Evolutionary conservation across 2,888 invertebrate genomes (phyloP), one percentile per base, ranked within the genome.

Genomic region (Scaptomyza reducta): DNA sequence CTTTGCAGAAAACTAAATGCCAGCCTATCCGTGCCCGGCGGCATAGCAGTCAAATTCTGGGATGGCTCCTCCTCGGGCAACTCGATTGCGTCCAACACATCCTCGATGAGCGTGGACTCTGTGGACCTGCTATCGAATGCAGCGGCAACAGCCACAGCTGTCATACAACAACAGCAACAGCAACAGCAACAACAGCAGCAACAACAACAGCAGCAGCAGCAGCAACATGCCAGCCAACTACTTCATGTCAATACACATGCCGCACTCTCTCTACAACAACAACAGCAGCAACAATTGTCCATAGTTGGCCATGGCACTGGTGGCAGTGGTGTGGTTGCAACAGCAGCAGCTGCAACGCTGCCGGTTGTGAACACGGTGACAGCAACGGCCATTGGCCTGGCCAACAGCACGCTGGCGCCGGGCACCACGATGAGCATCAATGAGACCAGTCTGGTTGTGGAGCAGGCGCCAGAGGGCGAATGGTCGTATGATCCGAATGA

Each of bases 401-500:
- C 78, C 1, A 70, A 14, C 31, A 56, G 92, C 64, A 55, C 90
- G 2, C 61, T 90, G 6, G 63, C 87, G 1, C 85, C 89, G 2
- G 80, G 75, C 3, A 57, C 88, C 7, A 86, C 82, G 58, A 64
- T 89, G 1, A 78, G 84, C 4, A 77, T 89, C 2, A 82, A 77
- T 54, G 92, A 91, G 41, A 89, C 87, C 47, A 90, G 91, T 3
- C 57, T 91, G 61, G 88, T 90, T 18, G 90, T 91, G 2, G 92
- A 92, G 60, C 91, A 91, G 60, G 85, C 90, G 0, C 60, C 94
- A 72, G 95, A 96, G 86, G 94, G 95, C 10, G 97, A 97, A 90
- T 98, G 98, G 97, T 95, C 96, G 0, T 97, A 96, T 86, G 98
- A 98, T 92, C 98, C 98, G 2, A 98, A 99, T 92, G 99, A 99